Evolutionary conservation across 2,113 vertebrate species (phyloP), one percentile per base, ranked within the genome.

Genomic region (Carassius gibelio): DNA sequence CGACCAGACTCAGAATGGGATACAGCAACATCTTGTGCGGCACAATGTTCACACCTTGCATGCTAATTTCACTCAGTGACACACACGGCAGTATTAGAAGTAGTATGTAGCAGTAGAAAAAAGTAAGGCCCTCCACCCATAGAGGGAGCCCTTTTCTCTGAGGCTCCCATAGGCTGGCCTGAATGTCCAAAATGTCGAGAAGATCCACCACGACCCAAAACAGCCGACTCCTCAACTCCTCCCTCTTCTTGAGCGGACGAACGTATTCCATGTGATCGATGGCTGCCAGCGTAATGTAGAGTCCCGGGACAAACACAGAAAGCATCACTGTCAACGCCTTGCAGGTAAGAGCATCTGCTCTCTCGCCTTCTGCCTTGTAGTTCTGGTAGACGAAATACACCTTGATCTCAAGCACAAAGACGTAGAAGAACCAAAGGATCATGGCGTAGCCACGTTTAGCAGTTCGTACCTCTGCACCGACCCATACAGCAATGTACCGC

Each of bases 351-450:
- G 75, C 61, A 21, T 88, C 87, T 8, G 38, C 50, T 11, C 66
- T 88, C 11, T 83, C 64, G 2, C 88, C 81, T 23, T 88, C 88
- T 0, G 90, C 90, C 66, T 91, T 91, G 86, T 91, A 91, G 87
- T 90, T 91, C 82, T 91, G 90, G 61, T 90, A 91, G 38, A 91
- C 64, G 17, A 91, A 91, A 80, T 90, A 91, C 42, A 91, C 89
- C 55, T 91, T 91, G 85, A 91, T 91, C 85, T 91, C 90, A 50
- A 91, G 75, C 34, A 91, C 90, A 30, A 91, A 91, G 83, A 91
- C 78, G 13, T 90, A 91, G 79, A 91, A 86, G 87, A 91, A 91
- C 90, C 90, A 91, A 34, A 91, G 88, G 30, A 91, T 87, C 90
- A 91, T 91, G 78, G 90, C 88, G 1, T 91, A 90, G 75, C 90